Percentiles rank a stretch among this genome's conserved stretches.
Conservation (phyloP, 2,888 invertebrate genomes). For the Chrysolina americana region DNA sequence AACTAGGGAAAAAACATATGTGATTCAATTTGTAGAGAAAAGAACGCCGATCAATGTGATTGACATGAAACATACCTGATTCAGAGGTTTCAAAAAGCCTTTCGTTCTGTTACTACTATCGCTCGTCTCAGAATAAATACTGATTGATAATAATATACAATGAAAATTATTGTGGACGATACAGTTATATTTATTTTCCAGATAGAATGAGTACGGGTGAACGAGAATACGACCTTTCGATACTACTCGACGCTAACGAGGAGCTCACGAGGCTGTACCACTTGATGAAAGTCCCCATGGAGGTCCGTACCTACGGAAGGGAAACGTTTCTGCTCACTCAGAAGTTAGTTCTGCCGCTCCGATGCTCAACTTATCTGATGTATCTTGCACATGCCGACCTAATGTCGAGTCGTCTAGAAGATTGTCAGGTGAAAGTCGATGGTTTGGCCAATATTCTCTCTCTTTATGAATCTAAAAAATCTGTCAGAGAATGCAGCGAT, state of each 20-base stretch:
- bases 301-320: conserved; percentile 58
- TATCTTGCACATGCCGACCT: conserved; percentile 62
- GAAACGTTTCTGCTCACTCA: conserved; percentile 59
- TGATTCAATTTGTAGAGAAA: too few species aligned
- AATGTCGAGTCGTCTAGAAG: conserved; percentile 55
- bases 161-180: too few species aligned
- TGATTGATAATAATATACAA: too few species aligned
- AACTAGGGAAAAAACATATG: too few species aligned
- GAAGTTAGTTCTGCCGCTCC: conserved; percentile 60
- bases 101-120: too few species aligned
- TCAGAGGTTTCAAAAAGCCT: too few species aligned
- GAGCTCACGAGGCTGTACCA: conserved; percentile 54
- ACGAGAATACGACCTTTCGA: conserved; percentile 42
- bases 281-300: conserved; percentile 58
- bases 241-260: conserved; percentile 57
- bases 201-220: conserved; percentile 20
- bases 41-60: too few species aligned
- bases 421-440: conserved; percentile 60
- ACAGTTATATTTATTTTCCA: conserved; percentile 34
- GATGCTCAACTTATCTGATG: conserved; percentile 57
- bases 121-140: too few species aligned
- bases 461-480: conserved; percentile 34
- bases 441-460: conserved; percentile 59
- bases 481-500: neutral
- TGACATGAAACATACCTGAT: too few species aligned